Percentiles rank a stretch among this genome's conserved stretches.
Conservation (phyloP, 1,140 invertebrate species). For the Eupristina koningsbergeri region DNA sequence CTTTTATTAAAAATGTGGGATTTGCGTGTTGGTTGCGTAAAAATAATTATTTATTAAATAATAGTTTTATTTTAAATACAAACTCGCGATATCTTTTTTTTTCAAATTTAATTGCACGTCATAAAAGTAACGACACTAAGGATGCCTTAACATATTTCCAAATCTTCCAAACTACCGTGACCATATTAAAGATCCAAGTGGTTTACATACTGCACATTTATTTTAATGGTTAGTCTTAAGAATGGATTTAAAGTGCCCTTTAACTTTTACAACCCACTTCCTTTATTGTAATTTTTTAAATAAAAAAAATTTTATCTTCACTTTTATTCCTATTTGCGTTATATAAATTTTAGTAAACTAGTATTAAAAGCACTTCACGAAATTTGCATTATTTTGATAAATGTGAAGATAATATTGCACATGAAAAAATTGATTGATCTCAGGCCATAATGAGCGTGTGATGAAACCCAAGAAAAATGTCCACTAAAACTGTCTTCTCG, state of each 20-base stretch:
- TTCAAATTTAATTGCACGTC: not conserved
- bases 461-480: not conserved
- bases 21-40: not conserved
- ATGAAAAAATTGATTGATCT: no score
- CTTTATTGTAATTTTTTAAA: not conserved
- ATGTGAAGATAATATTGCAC: no score
- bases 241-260: not conserved
- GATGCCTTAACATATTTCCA: not conserved
- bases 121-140: not conserved
- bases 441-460: no score
- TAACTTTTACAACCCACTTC: not conserved
- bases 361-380: not conserved
- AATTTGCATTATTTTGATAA: not conserved
- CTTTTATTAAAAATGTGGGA: not conserved
- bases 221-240: not conserved
- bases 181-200: not conserved
- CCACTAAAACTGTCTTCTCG: not conserved
- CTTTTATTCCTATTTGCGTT: no score
- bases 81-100: not conserved
- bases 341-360: no score
- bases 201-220: not conserved
- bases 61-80: not conserved
- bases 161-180: not conserved
- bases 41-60: conserved; percentile 1
- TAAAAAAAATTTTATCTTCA: not conserved